Evolutionary conservation across 2,888 invertebrate genomes (phyloP).

Genomic region (Cantharis nigra): DNA sequence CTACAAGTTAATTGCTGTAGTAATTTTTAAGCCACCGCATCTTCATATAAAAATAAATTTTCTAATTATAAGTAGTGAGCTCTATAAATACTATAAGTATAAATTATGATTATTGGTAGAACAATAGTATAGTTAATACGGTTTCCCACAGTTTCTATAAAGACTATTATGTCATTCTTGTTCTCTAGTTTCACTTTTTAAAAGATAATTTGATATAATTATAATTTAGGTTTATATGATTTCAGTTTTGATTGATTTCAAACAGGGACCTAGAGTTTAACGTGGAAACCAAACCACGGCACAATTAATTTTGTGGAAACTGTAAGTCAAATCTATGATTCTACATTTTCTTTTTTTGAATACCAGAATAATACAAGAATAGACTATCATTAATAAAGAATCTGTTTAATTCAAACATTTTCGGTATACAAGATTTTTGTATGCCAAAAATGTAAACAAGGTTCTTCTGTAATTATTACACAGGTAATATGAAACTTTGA

Average conservation of each 20-base stretch:
- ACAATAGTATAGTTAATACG: not conserved
- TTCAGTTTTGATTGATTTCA: no score
- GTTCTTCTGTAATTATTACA: conserved; percentile 5
- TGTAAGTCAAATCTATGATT: no score
- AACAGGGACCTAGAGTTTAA: no score
- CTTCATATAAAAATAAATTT: not conserved
- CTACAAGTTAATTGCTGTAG: no score
- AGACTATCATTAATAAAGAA: no score
- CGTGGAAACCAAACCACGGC: no score
- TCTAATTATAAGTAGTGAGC: not conserved
- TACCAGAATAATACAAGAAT: no score
- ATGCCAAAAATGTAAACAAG: conserved; percentile 5
- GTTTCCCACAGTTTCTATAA: not conserved
- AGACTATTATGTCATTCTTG: not conserved
- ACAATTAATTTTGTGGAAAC: no score
- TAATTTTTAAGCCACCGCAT: not conserved
- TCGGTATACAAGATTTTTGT: not conserved
- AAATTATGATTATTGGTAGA: not conserved
- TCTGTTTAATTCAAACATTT: not conserved
- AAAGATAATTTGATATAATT: not conserved
- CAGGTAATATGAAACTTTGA: conserved; percentile 8
- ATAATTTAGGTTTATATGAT: no score
- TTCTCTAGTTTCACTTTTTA: not conserved
- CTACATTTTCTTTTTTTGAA: no score
- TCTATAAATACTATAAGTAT: not conserved